A percentile compares a stretch with the other conserved stretches of the same genome.
Evolutionary conservation across 2,888 invertebrate genomes (phyloP).

Genomic region (Drosophila subquinaria): DNA sequence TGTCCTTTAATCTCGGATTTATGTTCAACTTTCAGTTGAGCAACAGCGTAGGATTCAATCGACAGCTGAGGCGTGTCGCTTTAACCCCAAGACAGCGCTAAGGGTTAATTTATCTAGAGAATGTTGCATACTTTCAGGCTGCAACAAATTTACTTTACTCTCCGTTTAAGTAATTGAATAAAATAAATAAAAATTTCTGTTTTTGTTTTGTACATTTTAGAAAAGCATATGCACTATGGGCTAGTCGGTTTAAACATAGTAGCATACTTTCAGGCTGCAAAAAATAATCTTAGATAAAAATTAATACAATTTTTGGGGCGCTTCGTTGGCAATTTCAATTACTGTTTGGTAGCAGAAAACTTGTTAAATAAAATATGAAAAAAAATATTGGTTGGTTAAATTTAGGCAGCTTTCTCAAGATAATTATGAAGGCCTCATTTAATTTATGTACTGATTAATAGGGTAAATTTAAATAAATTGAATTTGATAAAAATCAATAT

Average conservation of each 20-base stretch:
- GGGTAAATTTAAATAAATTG: too few relatives aligned
- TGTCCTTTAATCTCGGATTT: constrained; percentile 62
- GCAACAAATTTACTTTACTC: background rate
- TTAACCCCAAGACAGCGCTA: background rate
- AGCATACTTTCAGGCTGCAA: background rate
- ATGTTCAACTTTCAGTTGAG: constrained; percentile 57
- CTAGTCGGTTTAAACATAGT: too few relatives aligned
- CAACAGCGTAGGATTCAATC: constrained; percentile 44
- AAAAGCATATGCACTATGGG: background rate
- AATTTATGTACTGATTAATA: too few relatives aligned
- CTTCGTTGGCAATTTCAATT: background rate
- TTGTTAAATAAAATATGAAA: too few relatives aligned
- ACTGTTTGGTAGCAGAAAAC: too few relatives aligned
- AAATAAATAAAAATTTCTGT: background rate
- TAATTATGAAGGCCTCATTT: too few relatives aligned
- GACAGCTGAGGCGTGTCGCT: background rate
- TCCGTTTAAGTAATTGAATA: background rate
- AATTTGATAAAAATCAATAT: too few relatives aligned
- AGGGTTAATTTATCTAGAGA: constrained; percentile 6
- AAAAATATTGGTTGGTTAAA: too few relatives aligned
- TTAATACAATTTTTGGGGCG: background rate
- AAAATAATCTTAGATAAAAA: background rate
- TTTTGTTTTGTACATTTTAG: background rate
- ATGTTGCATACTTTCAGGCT: constrained; percentile 38
- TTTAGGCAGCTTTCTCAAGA: too few relatives aligned